Percentiles rank a stretch among this genome's conserved stretches.
Evolutionary conservation across 2,113 vertebrate species (phyloP).

Genomic region (Lipotes vexillifer): DNA sequence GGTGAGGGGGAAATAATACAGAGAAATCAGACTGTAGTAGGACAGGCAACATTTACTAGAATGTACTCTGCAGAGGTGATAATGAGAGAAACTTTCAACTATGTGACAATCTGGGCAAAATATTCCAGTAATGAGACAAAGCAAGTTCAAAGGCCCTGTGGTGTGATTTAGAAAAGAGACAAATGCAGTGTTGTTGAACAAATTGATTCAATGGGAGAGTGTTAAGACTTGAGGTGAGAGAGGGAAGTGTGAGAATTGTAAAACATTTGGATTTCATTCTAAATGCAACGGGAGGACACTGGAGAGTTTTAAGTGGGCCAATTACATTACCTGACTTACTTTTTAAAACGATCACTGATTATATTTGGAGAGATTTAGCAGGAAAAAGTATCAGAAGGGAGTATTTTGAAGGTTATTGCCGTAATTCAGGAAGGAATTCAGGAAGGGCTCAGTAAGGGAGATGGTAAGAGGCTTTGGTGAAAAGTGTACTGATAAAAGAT

Average conservation of each 20-base stretch:
- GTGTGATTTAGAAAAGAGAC: not conserved
- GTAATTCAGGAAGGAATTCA: not conserved
- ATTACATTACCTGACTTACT: not conserved
- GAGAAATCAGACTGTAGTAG: not conserved
- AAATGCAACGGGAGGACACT: not conserved
- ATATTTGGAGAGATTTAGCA: not conserved
- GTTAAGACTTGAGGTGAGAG: not conserved
- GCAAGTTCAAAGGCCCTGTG: not conserved
- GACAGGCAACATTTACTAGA: not conserved
- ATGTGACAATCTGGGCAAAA: not conserved
- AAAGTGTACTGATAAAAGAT: not conserved
- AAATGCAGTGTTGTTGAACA: not conserved
- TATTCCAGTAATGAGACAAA: not conserved
- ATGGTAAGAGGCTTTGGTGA: not conserved
- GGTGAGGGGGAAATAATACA: not conserved
- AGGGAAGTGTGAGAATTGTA: not conserved
- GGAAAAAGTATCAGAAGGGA: not conserved
- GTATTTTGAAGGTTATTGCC: not conserved
- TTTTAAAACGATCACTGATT: not conserved
- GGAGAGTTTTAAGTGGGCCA: not conserved
- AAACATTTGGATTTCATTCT: slow-evolving; percentile 1
- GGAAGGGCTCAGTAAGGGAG: not conserved
- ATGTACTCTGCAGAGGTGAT: not conserved
- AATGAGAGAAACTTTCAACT: not conserved
- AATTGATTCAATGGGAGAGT: not conserved